Percentiles rank a stretch among this genome's conserved stretches.
phyloP scores from a whole-genome alignment of 2,113 vertebrate genomes.

The Nesoenas mayeri region DNA sequence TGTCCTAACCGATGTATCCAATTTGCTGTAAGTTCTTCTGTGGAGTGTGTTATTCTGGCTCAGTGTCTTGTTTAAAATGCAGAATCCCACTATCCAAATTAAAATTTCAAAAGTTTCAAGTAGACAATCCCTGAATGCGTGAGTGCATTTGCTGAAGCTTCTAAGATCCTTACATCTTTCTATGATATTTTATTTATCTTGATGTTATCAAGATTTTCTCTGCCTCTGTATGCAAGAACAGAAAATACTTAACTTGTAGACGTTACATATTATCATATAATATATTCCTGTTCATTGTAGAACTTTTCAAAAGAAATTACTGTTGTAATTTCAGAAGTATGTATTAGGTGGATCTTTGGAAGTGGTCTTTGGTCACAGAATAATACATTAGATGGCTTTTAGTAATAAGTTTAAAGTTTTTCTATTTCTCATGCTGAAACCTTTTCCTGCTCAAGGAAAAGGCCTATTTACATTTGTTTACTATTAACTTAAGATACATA shows the following conservation, averaged over 20 bases:
- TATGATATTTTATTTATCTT: neutral
- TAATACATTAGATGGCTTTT: neutral
- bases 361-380: neutral
- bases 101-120: neutral
- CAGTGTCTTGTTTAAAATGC: neutral
- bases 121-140: neutral
- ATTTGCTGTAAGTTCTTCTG: neutral
- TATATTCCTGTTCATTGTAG: neutral
- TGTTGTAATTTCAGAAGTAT: neutral
- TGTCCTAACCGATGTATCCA: neutral
- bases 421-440: neutral
- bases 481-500: neutral
- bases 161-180: neutral
- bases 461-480: neutral
- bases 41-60: neutral
- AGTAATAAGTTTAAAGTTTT: neutral
- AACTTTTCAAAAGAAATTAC: neutral
- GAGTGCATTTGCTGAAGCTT: neutral
- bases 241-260: neutral
- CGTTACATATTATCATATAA: neutral
- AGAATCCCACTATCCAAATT: neutral
- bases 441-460: neutral
- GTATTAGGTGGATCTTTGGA: neutral
- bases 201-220: neutral
- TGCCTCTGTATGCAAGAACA: neutral